Evolutionary conservation across 2,888 invertebrate species (phyloP).

Genomic region (Brenthis hecate): DNA sequence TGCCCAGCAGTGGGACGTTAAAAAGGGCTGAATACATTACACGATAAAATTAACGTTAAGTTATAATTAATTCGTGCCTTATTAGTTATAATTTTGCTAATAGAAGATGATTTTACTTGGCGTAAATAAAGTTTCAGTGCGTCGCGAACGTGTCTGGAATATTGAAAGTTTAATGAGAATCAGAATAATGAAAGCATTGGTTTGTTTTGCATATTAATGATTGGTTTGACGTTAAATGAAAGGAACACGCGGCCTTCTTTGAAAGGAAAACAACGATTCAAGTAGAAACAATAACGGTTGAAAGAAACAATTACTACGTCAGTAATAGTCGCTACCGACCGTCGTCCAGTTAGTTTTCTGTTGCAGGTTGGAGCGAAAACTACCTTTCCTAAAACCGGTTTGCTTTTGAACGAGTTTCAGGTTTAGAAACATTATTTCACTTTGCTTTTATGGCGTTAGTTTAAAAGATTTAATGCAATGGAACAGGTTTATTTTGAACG

Average conservation of each 20-base stretch:
- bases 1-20: no score
- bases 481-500: slow-evolving; percentile 29
- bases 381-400: slow-evolving; percentile 41
- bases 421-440: slow-evolving; percentile 38
- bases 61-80: background rate
- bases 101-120: no score
- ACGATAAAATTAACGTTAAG: background rate
- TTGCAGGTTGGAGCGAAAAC: slow-evolving; percentile 36
- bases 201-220: slow-evolving; percentile 2
- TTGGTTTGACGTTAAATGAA: background rate
- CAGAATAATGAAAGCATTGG: background rate
- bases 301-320: slow-evolving; percentile 27
- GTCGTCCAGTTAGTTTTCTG: slow-evolving; percentile 18
- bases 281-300: slow-evolving; percentile 25
- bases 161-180: slow-evolving; percentile 14
- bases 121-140: background rate
- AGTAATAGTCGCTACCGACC: slow-evolving; percentile 15
- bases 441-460: slow-evolving; percentile 38
- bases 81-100: background rate
- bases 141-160: background rate
- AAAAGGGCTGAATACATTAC: no score
- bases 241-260: background rate
- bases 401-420: slow-evolving; percentile 34
- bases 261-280: slow-evolving; percentile 3
- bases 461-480: slow-evolving; percentile 32